These are phyloP conservation scores for Microcebus ravelobensis DNA, from an alignment of 2,113 vertebrate species.

Conservation along the genomic window DNA sequence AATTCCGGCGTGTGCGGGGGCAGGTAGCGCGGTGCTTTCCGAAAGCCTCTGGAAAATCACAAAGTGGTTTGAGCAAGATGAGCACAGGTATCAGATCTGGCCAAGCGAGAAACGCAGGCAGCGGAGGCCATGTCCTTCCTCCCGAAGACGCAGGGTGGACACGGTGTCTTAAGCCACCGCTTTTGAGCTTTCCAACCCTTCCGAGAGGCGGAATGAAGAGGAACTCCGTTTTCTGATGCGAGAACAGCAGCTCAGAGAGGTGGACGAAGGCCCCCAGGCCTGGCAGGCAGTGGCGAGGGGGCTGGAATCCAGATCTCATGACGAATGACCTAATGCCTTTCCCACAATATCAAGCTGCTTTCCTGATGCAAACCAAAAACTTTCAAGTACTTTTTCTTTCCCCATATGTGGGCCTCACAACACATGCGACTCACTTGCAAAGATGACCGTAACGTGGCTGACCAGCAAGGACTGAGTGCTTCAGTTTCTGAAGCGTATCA, in stretches of 20 bases:
- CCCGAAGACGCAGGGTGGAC: rapidly evolving
- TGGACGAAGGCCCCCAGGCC: background rate
- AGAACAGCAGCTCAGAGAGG: background rate
- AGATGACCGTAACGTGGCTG: rapidly evolving
- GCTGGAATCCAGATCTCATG: background rate
- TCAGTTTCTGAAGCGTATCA: rapidly evolving
- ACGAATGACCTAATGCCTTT: background rate
- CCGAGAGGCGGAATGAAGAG: background rate
- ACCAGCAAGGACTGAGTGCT: rapidly evolving
- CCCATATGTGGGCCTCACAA: background rate
- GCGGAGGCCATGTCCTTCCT: rapidly evolving
- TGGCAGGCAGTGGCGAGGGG: background rate
- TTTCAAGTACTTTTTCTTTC: rapidly evolving
- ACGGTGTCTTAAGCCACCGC: rapidly evolving
- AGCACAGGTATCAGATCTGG: background rate
- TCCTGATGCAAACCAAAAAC: background rate
- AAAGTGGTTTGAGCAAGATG: background rate
- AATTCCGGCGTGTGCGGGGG: too few species aligned
- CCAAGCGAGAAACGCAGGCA: rapidly evolving
- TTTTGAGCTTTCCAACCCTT: background rate
- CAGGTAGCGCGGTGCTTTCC: rapidly evolving
- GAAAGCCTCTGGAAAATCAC: background rate
- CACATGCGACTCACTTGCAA: background rate
- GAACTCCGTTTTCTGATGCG: background rate
- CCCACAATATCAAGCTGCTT: rapidly evolving